Evolutionary conservation across 2,113 vertebrate genomes (phyloP), one percentile per base, ranked within the genome.

Genomic region (Bostrychus sinensis): DNA sequence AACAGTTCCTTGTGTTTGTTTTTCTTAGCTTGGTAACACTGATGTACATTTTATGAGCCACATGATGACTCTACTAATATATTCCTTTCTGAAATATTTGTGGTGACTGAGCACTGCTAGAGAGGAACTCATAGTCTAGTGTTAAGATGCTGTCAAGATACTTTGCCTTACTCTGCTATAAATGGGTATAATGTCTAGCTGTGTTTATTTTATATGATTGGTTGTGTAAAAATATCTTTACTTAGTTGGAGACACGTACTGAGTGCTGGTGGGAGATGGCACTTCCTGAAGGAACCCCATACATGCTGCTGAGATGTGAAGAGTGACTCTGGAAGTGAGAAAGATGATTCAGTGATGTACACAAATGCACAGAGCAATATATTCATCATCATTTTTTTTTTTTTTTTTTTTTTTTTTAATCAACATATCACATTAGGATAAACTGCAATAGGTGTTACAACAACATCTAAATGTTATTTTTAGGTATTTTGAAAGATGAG

Each of bases 221-320:
- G 20, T 30, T 11, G 10, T 23, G 20, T 46, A 23, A 11, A 13
- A 14, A 13, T 48, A 22, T 51, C 0, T 26, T n/a, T 51, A 3
- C 16, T 28, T 50, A 51, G 65, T 25, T 10, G 43, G 50, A 59
- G 38, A 55, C 74, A 95, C 95, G 90, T 90, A 93, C 93, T 0
- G 93, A 89, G 90, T 94, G 93, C 89, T 94, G 95, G 58, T 95
- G 94, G 32, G 93, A 84, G 81, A 94, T 91, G 62, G 92, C 67
- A 61, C 94, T 79, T 0, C 91, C 91, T 50, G 93, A 70, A 72
- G 93, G 83, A 39, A 91, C 86, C 68, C 94, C 93, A 0, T 96
- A 97, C 61, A 98, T 87, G 82, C 94, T 90, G 7, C 95, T 93
- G 83, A 96, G 89, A 80, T 96, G 94, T 64, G 95, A 93, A 0